Evolutionary conservation across 2,113 vertebrate species (phyloP).

Genomic region (Odobenus rosmarus): DNA sequence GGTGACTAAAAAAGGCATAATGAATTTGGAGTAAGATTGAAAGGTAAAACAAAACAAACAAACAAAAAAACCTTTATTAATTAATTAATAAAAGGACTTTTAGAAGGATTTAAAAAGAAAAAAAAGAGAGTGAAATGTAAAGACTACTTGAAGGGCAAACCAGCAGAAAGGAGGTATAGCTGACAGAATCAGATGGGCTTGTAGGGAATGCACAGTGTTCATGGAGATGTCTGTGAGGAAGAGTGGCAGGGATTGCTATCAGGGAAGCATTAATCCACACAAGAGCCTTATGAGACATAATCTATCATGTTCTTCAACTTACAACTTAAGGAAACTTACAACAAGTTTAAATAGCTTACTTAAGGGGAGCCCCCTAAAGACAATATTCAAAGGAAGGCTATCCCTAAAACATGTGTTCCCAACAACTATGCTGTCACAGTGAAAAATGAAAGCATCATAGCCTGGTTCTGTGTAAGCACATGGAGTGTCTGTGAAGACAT

Average conservation of each 20-base stretch:
- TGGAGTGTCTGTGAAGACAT: neutral
- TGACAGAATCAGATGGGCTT: rapidly evolving
- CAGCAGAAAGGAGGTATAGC: neutral
- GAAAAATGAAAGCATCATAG: neutral
- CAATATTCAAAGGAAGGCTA: neutral
- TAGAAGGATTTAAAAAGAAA: neutral
- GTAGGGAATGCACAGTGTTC: rapidly evolving
- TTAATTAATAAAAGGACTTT: neutral
- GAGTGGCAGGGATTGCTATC: neutral
- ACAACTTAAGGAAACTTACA: neutral
- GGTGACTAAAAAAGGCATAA: neutral
- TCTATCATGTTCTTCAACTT: neutral
- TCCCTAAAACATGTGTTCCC: neutral
- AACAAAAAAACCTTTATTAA: too few species aligned
- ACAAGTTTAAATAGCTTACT: neutral
- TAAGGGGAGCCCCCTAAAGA: neutral
- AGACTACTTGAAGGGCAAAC: neutral
- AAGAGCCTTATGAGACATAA: neutral
- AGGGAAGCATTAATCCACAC: neutral
- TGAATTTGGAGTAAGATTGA: neutral
- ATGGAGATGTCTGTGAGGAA: neutral
- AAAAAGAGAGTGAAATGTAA: neutral
- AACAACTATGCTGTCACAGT: neutral
- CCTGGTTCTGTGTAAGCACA: neutral
- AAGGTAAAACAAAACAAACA: neutral